phyloP scores from a whole-genome alignment of 2,113 vertebrate species.

The Plestiodon gilberti region DNA sequence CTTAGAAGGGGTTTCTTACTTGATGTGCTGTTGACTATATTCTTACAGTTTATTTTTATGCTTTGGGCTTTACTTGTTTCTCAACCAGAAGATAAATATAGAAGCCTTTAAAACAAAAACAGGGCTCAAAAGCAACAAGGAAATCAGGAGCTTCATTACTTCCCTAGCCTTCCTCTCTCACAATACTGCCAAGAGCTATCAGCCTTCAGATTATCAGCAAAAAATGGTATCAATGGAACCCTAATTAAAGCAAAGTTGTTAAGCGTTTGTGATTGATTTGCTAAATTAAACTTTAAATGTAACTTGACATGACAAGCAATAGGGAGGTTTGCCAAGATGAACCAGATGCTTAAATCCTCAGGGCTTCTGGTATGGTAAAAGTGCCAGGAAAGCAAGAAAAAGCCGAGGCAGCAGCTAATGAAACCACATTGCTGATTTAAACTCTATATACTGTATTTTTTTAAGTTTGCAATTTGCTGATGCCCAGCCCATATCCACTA shows the following conservation, averaged over 20 bases:
- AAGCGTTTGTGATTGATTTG: conserved; percentile 14
- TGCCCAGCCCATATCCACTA: background rate
- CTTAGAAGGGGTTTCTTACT: background rate
- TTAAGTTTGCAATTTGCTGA: background rate
- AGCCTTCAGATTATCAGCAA: conserved; percentile 21
- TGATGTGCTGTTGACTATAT: background rate
- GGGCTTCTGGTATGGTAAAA: background rate
- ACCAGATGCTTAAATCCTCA: conserved; percentile 22
- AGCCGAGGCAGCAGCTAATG: background rate
- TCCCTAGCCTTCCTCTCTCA: background rate
- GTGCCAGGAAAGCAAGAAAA: conserved; percentile 10
- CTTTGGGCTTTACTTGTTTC: background rate
- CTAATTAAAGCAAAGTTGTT: conserved; percentile 24
- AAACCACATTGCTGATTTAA: background rate
- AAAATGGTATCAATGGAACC: background rate
- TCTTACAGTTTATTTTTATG: background rate
- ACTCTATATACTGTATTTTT: too few species aligned
- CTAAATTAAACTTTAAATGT: conserved; percentile 33
- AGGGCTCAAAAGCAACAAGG: background rate
- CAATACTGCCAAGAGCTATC: background rate
- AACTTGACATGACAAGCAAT: background rate
- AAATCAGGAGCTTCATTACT: background rate
- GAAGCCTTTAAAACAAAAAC: background rate
- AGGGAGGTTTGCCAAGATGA: background rate
- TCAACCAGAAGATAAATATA: background rate